Evolutionary conservation across 2,113 vertebrate species (phyloP), one percentile per base, ranked within the genome.

Genomic region (Ovibos moschatus): DNA sequence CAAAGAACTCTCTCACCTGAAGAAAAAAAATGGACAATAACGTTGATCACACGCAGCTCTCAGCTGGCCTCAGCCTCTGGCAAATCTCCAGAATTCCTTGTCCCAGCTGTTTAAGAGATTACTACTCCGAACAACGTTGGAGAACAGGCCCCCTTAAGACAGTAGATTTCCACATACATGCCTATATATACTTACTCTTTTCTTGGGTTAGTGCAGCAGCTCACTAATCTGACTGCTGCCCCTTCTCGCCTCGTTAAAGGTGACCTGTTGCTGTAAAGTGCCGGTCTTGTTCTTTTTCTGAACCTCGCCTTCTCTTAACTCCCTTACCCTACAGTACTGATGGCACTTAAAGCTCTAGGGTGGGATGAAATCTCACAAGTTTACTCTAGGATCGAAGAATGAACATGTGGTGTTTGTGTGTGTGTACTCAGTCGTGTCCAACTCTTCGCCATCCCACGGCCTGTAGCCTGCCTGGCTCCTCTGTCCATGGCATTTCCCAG

Each of bases 261-360:
- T 23, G 19, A 71, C 6, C 19, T 71, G n/a, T 71, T 71, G 19
- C 19, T 40, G 67, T 36, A 23, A 71, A 71, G n/a, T 6, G 67
- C n/a, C 0, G 4, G n/a, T 23, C 67, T 71, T 2, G 0, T 23
- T 71, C n/a, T 71, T 71, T 40, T 23, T 12, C 19, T 0, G 0
- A 40, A 71, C n/a, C 67, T 71, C 0, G 5, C 67, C 19, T 71
- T 71, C n/a, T 12, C 67, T 71, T 71, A 36, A 71, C n/a, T 36
- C 67, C 67, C 17, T 71, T 71, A 40, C 67, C n/a, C 17, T 71
- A 11, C 9, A 71, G 10, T 36, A 71, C 7, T n/a, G 25, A 64
- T 28, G 27, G 25, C 14, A 50, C 45, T 87, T 87, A 74, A 83
- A 51, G 30, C 62, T 25, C 16, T 5, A 45, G 13, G 6, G 17